Evolutionary conservation across 2,888 invertebrate species (phyloP), one percentile per base, ranked within the genome.

Genomic region (Chloroclysta siterata): DNA sequence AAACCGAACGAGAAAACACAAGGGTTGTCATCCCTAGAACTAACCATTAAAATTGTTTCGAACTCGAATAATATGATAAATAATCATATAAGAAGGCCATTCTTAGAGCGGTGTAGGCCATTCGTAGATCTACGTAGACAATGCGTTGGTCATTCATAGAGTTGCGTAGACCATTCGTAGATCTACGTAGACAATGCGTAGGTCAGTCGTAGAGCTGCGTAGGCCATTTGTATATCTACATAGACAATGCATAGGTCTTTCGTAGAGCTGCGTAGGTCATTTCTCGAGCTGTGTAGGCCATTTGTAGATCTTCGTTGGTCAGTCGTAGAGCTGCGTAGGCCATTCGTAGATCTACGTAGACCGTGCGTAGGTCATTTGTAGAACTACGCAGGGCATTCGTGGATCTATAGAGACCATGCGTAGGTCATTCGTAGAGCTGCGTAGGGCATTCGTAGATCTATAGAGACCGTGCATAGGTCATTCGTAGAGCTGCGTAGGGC

Each of bases 1-100:
- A 55, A 52, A 63, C 57, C 52, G 41, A 56, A 47, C 41, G 46
- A 42, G 63, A 53, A 48, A 51, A 53, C 55, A 52, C 48, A 22
- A 57, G 62, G 44, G 55, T 8, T 55, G 55, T 10, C 51, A 51
- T 36, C 3, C n/a, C 36, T 39, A 1, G 36, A 11, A 39, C 36
- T 39, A 11, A 11, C 8, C 33, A 7, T 33, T 33, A 22, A 22
- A 22, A 22, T 22, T 22, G 22, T 22, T 2, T 22, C 22, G 3
- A 22, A 22, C 22, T 22, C 22, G 22, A 22, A 22, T 22, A 3
- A 22, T 22, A 22, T 22, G 22, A 22, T 22, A 22, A n/a, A n/a
- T n/a, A n/a, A n/a, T n/a, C n/a, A n/a, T n/a, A n/a, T n/a, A n/a
- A 29, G 28, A 5, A 29, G 28, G 28, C 6, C 1, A 29, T 29